A percentile compares a stretch with the other conserved stretches of the same genome.
Conservation (phyloP, 2,797 vertebrate species). For the Molossus molossus region DNA sequence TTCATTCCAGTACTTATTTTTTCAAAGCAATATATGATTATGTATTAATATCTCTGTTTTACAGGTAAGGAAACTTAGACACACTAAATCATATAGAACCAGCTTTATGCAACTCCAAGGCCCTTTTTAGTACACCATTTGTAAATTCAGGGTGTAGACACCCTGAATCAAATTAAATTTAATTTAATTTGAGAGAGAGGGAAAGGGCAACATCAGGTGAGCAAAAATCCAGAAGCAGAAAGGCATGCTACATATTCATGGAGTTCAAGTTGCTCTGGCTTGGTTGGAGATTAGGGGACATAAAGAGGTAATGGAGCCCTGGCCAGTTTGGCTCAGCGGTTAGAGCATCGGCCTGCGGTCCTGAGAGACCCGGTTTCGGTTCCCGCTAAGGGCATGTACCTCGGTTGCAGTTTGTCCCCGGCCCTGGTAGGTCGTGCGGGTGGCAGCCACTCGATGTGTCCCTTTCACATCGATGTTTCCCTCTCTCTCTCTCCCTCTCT, state of each 20-base stretch:
- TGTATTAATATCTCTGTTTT: neutral
- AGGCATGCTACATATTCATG: neutral
- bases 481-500: no score
- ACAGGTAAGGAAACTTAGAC: neutral
- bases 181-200: neutral
- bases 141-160: neutral
- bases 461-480: no score
- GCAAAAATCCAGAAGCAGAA: neutral
- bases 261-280: neutral
- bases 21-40: neutral
- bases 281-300: neutral
- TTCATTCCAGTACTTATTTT: neutral
- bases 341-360: no score
- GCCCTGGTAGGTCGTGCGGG: no score
- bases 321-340: no score
- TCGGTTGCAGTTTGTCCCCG: no score
- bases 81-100: neutral
- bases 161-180: neutral
- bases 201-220: neutral
- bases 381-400: no score
- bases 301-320: neutral
- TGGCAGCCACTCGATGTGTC: no score
- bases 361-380: no score
- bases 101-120: neutral
- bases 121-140: neutral